These are phyloP conservation scores for Lethenteron camtschaticum DNA, from an alignment of 2,113 vertebrate genomes.

Conservation along the genomic window DNA sequence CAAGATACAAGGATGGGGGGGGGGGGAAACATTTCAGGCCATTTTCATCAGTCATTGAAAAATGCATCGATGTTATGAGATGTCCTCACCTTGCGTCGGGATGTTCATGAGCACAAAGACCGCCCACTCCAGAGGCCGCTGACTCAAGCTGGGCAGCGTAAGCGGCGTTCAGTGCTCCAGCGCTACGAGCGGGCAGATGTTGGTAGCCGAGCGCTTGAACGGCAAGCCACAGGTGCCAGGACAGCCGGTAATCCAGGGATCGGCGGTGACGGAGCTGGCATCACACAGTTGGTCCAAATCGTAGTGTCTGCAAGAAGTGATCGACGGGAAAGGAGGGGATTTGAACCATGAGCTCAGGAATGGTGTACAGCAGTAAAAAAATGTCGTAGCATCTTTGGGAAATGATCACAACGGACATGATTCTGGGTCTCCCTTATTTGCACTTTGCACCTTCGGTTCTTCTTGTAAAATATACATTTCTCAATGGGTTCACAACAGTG, in stretches of 20 bases:
- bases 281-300: conserved; percentile 60
- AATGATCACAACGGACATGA: too few species aligned
- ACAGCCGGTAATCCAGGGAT: conserved; percentile 68
- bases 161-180: conserved; percentile 47
- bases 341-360: too few species aligned
- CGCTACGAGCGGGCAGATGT: conserved; percentile 36
- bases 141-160: conserved; percentile 75
- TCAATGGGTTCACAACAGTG: too few species aligned
- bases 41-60: too few species aligned
- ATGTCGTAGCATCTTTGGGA: too few species aligned
- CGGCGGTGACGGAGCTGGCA: conserved; percentile 42
- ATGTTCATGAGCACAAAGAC: conserved; percentile 66
- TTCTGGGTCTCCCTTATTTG: too few species aligned
- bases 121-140: conserved; percentile 63
- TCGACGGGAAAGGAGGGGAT: accelerated
- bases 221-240: conserved; percentile 85
- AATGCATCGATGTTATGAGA: too few species aligned
- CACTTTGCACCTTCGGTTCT: too few species aligned
- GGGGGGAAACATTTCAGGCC: too few species aligned
- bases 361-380: too few species aligned
- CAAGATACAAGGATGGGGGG: too few species aligned
- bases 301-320: conserved; percentile 31
- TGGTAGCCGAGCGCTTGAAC: conserved; percentile 54
- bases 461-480: too few species aligned
- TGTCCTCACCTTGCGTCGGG: conserved; percentile 23